Evolutionary conservation across 2,888 invertebrate genomes (phyloP), one percentile per base, ranked within the genome.

Genomic region (Latheticus oryzae): DNA sequence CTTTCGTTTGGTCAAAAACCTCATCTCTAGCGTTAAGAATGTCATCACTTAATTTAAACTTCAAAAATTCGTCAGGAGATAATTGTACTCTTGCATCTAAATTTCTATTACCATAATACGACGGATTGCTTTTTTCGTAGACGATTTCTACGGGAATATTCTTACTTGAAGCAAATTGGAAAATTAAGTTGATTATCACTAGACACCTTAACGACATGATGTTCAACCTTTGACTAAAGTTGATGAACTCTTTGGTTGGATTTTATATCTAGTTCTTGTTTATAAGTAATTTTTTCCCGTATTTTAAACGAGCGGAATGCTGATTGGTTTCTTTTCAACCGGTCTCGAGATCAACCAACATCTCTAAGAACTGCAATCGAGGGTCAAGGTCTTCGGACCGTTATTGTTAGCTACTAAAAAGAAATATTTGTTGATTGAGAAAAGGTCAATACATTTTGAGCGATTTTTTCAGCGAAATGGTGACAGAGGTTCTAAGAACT

Each of bases 211-310:
- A 66, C 61, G 67, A 64, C 73, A 72, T 73, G 61, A 54, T 68
- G 66, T 50, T 61, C 45, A 58, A 66, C 60, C 60, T 67, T 56
- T 61, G 64, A 76, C 76, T 77, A 68, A 68, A 72, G 75, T 71
- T 75, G 72, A 72, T 76, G 74, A 76, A 75, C 75, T 73, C 73
- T 70, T 69, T 60, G 51, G 61, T 63, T 64, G 64, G 74, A 72
- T 75, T 77, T 77, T 77, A 77, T 77, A 77, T 64, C 65, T 64
- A 61, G 56, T 65, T 70, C 69, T 65, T 67, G 65, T 60, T 60
- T 56, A 60, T 48, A n/a, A 17, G 45, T 60, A 45, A 50, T 51
- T 56, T 60, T 55, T 51, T 48, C 50, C 60, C 53, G 30, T 43
- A 56, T 60, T 38, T 32, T 38, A 50, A 30, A 37, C 35, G 45